Evolutionary conservation across 2,888 invertebrate genomes (phyloP), one percentile per base, ranked within the genome.

Genomic region (Dasysyrphus albostriatus): DNA sequence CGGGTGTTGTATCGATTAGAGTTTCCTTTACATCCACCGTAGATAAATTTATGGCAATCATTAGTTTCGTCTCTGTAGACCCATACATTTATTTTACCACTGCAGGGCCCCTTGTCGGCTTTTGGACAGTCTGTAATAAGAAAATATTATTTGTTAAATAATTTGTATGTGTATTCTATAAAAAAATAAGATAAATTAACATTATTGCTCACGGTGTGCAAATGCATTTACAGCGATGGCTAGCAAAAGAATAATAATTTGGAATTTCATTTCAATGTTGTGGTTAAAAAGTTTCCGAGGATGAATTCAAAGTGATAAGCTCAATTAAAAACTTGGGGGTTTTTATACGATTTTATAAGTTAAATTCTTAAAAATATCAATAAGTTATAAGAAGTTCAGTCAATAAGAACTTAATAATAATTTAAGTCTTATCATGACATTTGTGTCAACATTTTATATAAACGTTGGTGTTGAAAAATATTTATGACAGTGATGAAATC

Each of bases 21-120:
- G 6, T 59, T 59, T 37, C 58, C 58, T 4, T 37, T 8, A 6
- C 58, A 59, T 59, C 58, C 58, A 6, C 58, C 58, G 12, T 59
- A 59, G 8, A 10, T 37, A 16, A 59, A 59, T 37, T 5, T 6
- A 37, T 37, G 19, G 9, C 58, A 59, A 37, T 37, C 37, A 12
- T 59, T 59, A 3, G 58, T 59, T 19, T 59, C 58, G 10, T 37
- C 58, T 10, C n/a, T 37, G 37, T 37, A 59, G 9, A 16, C 37
- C 58, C 58, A 59, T 14, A 51, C 51, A 24, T 2, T 9, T 59
- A 19, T 6, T 3, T 2, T 7, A 51, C 14, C 0, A 24, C n/a
- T 12, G 37, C 67, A 67, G 10, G 49, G 14, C 0, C 61, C 61
- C 10, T 24, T 29, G 7, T 61, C 61, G 8, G 42, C 9, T 29